Conservation (phyloP, 64 coral and sea anemone genomes). For the Stichodactyla mertensii region DNA sequence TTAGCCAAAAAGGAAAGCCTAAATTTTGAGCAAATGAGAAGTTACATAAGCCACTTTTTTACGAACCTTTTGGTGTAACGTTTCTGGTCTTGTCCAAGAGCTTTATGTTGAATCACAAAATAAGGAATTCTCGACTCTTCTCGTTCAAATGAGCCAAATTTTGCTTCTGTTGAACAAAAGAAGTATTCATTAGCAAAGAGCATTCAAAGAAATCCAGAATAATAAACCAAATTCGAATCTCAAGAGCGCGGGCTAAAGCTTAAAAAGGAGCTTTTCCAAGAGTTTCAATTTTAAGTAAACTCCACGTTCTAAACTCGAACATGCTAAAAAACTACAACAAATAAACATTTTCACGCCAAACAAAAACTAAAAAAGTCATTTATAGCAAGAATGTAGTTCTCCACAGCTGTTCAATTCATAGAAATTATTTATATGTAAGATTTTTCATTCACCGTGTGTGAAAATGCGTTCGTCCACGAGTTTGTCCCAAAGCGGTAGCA, state of each 20-base stretch:
- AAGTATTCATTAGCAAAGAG: not conserved
- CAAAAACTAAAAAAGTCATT: not conserved
- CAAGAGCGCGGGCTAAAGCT: too few species aligned
- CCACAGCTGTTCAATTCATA: not conserved
- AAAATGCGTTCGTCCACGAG: not conserved
- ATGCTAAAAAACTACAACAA: too few species aligned
- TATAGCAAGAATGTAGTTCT: not conserved
- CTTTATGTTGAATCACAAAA: not conserved
- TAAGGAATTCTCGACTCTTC: not conserved
- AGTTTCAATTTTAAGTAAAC: too few species aligned
- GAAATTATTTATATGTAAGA: not conserved
- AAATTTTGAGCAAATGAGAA: not conserved
- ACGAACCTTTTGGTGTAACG: constrained; percentile 2
- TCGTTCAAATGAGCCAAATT: not conserved
- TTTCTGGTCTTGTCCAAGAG: not conserved
- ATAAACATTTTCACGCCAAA: too few species aligned
- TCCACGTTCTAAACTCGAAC: too few species aligned
- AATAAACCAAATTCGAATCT: not conserved
- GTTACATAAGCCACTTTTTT: not conserved
- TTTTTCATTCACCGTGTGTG: not conserved
- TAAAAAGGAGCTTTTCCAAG: too few species aligned
- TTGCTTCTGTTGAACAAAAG: constrained; percentile 3
- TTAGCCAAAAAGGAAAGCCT: not conserved
- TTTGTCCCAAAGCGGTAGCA: not conserved
- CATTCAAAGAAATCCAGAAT: not conserved